phyloP scores from a whole-genome alignment of 2,113 vertebrate genomes.

The Otis tarda region DNA sequence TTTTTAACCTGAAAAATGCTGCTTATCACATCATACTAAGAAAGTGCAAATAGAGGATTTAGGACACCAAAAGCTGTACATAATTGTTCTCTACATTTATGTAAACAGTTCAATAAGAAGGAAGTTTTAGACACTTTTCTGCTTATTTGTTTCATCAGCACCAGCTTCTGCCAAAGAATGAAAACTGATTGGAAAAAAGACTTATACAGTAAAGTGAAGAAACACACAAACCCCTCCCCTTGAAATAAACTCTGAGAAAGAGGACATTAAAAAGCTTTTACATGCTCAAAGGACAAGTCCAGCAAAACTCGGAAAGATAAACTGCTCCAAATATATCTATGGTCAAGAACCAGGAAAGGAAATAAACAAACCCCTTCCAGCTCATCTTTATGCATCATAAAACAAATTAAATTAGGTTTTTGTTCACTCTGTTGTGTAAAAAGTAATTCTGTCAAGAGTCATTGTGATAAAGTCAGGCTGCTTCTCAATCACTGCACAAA shows the following conservation, averaged over 20 bases:
- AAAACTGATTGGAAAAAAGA: not conserved
- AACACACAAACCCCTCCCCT: accelerated
- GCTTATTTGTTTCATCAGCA: not conserved
- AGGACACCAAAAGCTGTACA: not conserved
- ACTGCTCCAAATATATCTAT: not conserved
- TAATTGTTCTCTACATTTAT: not conserved
- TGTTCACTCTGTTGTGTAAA: constrained; percentile 45
- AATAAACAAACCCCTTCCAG: constrained; percentile 24
- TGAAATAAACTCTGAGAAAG: not conserved
- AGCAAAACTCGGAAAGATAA: not conserved
- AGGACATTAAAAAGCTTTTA: not conserved
- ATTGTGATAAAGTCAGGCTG: constrained; percentile 8
- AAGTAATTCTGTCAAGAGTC: constrained; percentile 43
- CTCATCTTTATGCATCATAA: constrained; percentile 58
- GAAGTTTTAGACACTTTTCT: not conserved
- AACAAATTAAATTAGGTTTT: constrained; percentile 53
- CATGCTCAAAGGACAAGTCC: not conserved
- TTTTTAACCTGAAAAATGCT: not conserved
- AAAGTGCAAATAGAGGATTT: not conserved
- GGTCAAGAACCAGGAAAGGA: constrained; percentile 24
- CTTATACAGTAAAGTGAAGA: not conserved
- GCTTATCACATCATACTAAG: not conserved
- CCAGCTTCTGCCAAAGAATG: not conserved
- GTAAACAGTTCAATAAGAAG: not conserved
- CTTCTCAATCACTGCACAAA: constrained; percentile 31